These are phyloP conservation scores for Caenorhabditis latens DNA, from an alignment of 1,140 invertebrate species.

Conservation along the genomic window DNA sequence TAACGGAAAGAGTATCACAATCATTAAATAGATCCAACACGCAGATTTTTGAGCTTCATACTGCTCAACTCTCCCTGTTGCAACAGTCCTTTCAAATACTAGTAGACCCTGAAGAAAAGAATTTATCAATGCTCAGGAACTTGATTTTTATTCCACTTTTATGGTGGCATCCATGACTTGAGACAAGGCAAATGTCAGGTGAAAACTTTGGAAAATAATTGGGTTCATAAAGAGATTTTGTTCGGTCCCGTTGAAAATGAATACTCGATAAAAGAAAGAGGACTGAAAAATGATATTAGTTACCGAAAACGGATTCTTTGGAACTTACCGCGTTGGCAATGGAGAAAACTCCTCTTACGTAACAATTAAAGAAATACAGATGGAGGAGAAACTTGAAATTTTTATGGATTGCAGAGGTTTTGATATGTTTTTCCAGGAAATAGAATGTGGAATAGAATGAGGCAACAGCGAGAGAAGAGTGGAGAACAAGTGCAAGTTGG, in stretches of 20 bases:
- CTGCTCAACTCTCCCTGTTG: not conserved
- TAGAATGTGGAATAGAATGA: not conserved
- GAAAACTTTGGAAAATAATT: not conserved
- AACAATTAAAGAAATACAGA: not conserved
- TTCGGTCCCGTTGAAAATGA: not conserved
- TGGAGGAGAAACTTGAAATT: not conserved
- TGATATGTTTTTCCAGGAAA: not conserved
- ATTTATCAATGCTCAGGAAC: not conserved
- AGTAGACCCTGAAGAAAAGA: not conserved
- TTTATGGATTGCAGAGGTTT: not conserved
- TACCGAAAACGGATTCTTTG: not conserved
- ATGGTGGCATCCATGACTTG: slow-evolving; percentile 1
- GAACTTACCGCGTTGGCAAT: not conserved
- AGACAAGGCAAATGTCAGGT: not conserved
- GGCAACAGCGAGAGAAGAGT: not conserved
- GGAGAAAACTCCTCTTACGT: not conserved
- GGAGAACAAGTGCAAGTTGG: not conserved
- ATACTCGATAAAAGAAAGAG: not conserved
- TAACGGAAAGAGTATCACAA: not conserved
- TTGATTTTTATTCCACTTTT: not conserved
- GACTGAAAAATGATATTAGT: slow-evolving; percentile 5
- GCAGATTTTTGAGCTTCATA: not conserved
- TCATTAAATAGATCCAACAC: not conserved
- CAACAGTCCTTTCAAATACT: not conserved
- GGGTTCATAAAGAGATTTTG: not conserved